A percentile compares a stretch with the other conserved stretches of the same genome.
Evolutionary conservation across 2,888 invertebrate genomes (phyloP).

Genomic region (Drosophila seclusa): DNA sequence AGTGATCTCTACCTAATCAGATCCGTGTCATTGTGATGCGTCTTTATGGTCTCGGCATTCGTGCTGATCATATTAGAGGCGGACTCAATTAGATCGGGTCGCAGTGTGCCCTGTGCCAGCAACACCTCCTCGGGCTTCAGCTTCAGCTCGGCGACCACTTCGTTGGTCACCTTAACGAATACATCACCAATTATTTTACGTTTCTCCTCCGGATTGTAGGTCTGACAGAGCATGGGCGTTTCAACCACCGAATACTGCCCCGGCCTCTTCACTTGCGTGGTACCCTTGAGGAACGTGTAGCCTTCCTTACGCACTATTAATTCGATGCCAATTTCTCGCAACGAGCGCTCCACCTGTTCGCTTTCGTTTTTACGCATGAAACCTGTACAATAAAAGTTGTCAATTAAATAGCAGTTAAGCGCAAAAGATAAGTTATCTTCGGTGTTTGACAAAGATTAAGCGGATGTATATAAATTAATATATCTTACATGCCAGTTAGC

Average conservation of each 20-base stretch:
- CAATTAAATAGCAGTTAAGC: not conserved
- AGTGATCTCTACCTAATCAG: constrained; percentile 88
- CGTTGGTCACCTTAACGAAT: constrained; percentile 97
- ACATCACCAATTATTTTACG: constrained; percentile 99
- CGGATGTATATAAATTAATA: not conserved
- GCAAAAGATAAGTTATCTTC: not conserved
- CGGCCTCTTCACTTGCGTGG: constrained; percentile 91
- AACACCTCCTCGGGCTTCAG: constrained; percentile 96
- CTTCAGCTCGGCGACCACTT: constrained; percentile 94
- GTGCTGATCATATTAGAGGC: constrained; percentile 93
- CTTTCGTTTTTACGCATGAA: constrained; percentile 99
- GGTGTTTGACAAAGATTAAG: not conserved
- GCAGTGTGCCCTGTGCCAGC: constrained; percentile 96
- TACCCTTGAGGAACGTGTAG: constrained; percentile 91
- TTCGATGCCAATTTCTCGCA: constrained; percentile 93
- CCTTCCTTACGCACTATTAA: constrained; percentile 91
- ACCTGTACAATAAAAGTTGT: constrained; percentile 70
- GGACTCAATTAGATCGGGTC: constrained; percentile 99
- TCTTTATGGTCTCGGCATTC: constrained; percentile 98
- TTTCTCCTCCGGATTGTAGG: constrained; percentile 98
- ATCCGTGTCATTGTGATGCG: constrained; percentile 99
- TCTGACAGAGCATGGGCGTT: constrained; percentile 94
- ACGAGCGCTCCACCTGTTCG: constrained; percentile 92
- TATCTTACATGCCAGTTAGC: not conserved
- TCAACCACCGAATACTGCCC: constrained; percentile 86